phyloP scores from a whole-genome alignment of 2,113 vertebrate genomes.

The Hypomesus transpacificus region DNA sequence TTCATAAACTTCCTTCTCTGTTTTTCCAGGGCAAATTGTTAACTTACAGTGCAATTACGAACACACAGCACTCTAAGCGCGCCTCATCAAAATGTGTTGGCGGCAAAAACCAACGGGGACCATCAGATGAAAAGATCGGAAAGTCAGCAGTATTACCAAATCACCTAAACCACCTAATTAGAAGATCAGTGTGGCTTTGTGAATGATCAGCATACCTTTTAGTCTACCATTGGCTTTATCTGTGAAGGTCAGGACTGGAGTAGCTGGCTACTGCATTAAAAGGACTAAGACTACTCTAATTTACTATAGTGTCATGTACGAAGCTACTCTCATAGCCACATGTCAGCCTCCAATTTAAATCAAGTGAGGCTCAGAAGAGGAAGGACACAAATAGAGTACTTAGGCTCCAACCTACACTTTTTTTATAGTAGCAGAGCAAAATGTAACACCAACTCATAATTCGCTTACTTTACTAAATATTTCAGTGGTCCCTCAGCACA shows the following conservation, averaged over 20 bases:
- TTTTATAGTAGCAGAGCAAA: neutral
- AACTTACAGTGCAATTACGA: neutral
- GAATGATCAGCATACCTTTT: neutral
- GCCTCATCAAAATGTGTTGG: neutral
- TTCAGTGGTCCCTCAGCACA: neutral
- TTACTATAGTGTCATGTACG: neutral
- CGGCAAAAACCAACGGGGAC: neutral
- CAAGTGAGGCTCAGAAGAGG: no score
- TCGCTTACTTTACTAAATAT: neutral
- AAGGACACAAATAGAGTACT: no score
- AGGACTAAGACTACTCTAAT: neutral
- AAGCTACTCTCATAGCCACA: no score
- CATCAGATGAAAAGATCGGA: neutral
- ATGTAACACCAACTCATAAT: neutral
- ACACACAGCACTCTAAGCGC: neutral
- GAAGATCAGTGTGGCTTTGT: constrained; percentile 11
- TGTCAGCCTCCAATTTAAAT: no score
- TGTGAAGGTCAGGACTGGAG: neutral
- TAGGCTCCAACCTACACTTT: neutral
- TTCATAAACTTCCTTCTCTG: no score
- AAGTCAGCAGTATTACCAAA: constrained; percentile 1
- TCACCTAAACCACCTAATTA: constrained; percentile 16
- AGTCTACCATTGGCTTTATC: neutral
- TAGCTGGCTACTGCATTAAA: neutral
- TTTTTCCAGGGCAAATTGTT: neutral